Evolutionary conservation across 2,113 vertebrate species (phyloP), one percentile per base, ranked within the genome.

Genomic region (Maccullochella peelii): DNA sequence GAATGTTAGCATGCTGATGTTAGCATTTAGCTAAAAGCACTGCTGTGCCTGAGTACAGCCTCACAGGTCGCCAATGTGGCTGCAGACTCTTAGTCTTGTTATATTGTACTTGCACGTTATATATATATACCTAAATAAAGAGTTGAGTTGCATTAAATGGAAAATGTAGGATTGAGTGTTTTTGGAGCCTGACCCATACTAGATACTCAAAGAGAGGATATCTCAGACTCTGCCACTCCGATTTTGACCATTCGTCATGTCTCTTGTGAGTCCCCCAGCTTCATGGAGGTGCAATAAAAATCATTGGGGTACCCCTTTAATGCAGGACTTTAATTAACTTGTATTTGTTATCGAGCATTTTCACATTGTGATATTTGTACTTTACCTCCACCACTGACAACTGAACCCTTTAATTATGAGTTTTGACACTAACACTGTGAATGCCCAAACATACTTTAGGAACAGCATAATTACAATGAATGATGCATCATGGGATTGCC

Each of bases 401-500:
- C 66, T 71, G 58, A 66, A 21, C 3, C 14, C 11, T 73, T 9
- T 25, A 49, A 85, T 68, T 40, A 44, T 54, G 4, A 25, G 54
- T 44, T 68, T 44, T 57, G 47, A 73, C 55, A 49, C 11, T 36
- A 27, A 42, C 30, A 2, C 9, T 47, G n/a, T 42, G 27, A 65
- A 36, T 21, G 49, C 2, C 47, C 4, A 36, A 68, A 73, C 25
- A 21, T 4, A 27, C 14, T 11, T 81, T 12, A 70, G n/a, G 16
- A 73, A 12, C 25, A 14, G 58, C 74, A 40, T 65, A 44, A 67
- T 63, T 15, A 71, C 12, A 23, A 4, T 30, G 6, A 78, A 36
- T 23, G 36, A 77, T 75, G 66, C 52, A 65, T 77, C 54, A 25
- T 10, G 73, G 54, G 38, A 15, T 40, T 33, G n/a, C 66, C 27